A percentile compares a stretch with the other conserved stretches of the same genome.
Evolutionary conservation across 2,797 vertebrate species (phyloP).

Genomic region (Bucorvus abyssinicus): DNA sequence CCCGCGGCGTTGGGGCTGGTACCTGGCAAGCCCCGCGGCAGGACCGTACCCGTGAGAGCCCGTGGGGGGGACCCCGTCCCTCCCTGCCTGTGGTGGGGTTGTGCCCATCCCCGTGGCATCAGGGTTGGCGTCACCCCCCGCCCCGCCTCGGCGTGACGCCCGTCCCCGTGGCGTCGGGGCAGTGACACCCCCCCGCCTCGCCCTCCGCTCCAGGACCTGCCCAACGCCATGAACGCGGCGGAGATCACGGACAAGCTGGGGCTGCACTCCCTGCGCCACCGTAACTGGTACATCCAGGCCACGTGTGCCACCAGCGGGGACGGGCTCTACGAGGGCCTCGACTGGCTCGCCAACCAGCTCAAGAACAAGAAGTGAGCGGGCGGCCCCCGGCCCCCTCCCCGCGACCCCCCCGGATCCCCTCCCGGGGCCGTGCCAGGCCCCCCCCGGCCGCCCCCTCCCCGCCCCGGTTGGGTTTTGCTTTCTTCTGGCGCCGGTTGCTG

Average conservation of each 20-base stretch:
- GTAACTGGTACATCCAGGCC: constrained; percentile 98
- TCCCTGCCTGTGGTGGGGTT: too few species aligned
- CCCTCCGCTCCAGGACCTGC: constrained; percentile 83
- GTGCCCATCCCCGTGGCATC: background rate
- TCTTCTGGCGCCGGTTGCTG: constrained; percentile 59
- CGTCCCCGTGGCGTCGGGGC: rapidly evolving
- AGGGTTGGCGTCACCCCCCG: background rate
- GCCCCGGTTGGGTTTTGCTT: constrained; percentile 41
- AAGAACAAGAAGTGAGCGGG: constrained; percentile 94
- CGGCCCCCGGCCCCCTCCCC: background rate
- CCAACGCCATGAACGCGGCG: constrained; percentile 96
- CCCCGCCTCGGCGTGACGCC: background rate
- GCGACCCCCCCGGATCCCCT: background rate
- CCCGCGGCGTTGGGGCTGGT: rapidly evolving
- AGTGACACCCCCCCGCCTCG: rapidly evolving
- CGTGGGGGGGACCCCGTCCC: rapidly evolving
- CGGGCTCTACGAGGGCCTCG: constrained; percentile 93
- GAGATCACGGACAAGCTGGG: constrained; percentile 98
- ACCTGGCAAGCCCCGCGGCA: rapidly evolving
- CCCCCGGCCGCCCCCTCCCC: background rate
- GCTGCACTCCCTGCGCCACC: constrained; percentile 92
- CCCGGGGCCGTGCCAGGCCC: constrained; percentile 6
- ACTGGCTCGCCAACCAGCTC: constrained; percentile 98
- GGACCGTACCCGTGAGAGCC: background rate
- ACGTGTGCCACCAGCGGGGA: constrained; percentile 96